Percentiles rank a stretch among this genome's conserved stretches.
Conservation (phyloP, 2,113 vertebrate species). For the Oncorhynchus nerka region DNA sequence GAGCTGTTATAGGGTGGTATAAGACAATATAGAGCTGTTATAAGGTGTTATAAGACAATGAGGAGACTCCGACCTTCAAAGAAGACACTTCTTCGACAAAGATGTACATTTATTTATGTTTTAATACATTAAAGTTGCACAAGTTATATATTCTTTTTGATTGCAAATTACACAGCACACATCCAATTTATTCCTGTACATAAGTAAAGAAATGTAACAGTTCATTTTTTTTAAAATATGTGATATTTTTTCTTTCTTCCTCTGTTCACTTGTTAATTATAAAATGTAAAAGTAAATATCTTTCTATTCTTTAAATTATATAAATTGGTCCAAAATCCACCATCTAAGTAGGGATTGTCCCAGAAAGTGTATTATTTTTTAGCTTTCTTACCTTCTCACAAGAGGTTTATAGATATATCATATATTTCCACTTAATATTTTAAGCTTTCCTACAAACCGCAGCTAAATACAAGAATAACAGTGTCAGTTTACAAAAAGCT, state of each 20-base stretch:
- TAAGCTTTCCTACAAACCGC: constrained; percentile 78
- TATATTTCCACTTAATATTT: constrained; percentile 62
- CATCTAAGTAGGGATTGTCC: constrained; percentile 69
- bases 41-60: too few species aligned
- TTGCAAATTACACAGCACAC: constrained; percentile 78
- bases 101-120: constrained; percentile 77
- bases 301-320: constrained; percentile 71
- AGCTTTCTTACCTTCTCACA: constrained; percentile 5
- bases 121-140: constrained; percentile 80
- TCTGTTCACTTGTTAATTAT: constrained; percentile 76
- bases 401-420: constrained; percentile 55
- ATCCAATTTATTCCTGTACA: constrained; percentile 79
- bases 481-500: constrained; percentile 89
- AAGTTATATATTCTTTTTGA: constrained; percentile 74
- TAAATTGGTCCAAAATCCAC: constrained; percentile 82
- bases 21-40: too few species aligned
- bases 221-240: constrained; percentile 77
- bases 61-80: background rate
- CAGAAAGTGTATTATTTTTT: constrained; percentile 53
- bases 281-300: constrained; percentile 75
- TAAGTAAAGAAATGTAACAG: constrained; percentile 88
- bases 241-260: constrained; percentile 71
- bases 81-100: constrained; percentile 47
- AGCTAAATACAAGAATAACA: constrained; percentile 78
- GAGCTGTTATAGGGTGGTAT: too few species aligned